phyloP scores from a whole-genome alignment of 2,113 vertebrate genomes.

The crab-eating macaque (Macaca fascicularis) region T2T-MFA8v1.1 NC_088378.1:117512001-117512500 shows the following conservation, averaged over 20 bases:
- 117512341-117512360: background rate
- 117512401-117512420: background rate
- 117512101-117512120: background rate
- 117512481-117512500: background rate
- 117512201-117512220: background rate
- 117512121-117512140: background rate
- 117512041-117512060: background rate
- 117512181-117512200: background rate
- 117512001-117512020: background rate
- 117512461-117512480: background rate
- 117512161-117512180: background rate
- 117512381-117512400: background rate
- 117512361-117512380: background rate
- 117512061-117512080: slow-evolving; percentile 45
- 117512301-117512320: background rate
- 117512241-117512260: background rate
- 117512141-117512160: background rate
- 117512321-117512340: background rate
- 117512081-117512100: background rate
- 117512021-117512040: background rate
- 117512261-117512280: background rate
- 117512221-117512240: background rate
- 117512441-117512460: background rate
- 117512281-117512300: background rate
- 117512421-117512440: background rate